A percentile compares a stretch with the other conserved stretches of the same genome.
Conservation (phyloP, 1,140 invertebrate species). For the Pseudobourletiella spinata region DNA sequence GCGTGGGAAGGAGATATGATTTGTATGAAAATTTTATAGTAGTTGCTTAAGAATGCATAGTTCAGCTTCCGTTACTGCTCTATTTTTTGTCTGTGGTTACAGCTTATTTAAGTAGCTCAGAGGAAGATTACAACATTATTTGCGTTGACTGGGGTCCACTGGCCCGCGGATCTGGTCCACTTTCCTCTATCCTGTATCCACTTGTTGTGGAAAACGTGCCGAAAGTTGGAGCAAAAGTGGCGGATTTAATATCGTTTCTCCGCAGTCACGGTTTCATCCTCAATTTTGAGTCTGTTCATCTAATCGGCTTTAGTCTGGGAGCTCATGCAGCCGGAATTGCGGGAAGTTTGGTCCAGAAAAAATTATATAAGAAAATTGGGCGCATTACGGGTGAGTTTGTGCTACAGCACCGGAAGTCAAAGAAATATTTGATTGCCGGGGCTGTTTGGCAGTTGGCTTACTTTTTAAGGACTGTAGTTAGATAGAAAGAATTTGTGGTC, state of each 20-base stretch:
- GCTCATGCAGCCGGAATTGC: not conserved
- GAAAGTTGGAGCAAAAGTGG: not conserved
- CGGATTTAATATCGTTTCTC: not conserved
- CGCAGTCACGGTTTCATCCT: not conserved
- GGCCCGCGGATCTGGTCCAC: not conserved
- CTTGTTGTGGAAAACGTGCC: conserved; percentile 6
- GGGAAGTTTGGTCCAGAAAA: not conserved
- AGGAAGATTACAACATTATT: not conserved
- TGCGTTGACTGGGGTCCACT: not conserved
- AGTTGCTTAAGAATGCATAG: not conserved
- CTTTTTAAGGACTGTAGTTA: no score
- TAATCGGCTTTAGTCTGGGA: conserved; percentile 1
- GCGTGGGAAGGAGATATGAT: not conserved
- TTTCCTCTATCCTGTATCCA: not conserved
- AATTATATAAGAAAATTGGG: not conserved
- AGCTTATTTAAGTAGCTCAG: not conserved
- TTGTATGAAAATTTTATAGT: not conserved
- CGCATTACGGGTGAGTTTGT: not conserved
- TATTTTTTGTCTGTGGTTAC: not conserved
- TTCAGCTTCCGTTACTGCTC: not conserved
- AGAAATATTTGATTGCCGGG: no score
- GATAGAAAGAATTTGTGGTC: no score
- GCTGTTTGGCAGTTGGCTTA: no score
- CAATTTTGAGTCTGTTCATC: not conserved
- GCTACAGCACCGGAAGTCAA: no score